Evolutionary conservation across 1,140 invertebrate species (phyloP), one percentile per base, ranked within the genome.

Genomic region (Drosophila pandora): DNA sequence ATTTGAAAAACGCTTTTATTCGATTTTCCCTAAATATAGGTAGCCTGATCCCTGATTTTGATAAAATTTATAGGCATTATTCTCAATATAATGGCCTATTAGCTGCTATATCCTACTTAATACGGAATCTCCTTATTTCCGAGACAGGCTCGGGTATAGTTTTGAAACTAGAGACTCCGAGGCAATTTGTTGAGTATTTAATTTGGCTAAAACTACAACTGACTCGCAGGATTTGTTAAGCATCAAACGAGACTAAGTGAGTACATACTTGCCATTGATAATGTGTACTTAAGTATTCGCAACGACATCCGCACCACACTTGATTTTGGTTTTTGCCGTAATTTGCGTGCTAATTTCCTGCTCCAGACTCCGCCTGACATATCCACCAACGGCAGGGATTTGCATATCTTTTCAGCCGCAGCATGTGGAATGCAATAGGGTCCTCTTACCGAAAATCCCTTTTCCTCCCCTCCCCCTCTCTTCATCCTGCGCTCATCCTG

Each of bases 291-390:
- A 28, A 32, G 8, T 1, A 50, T 17, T 7, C 2, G 12, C 32
- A 41, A 17, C 9, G 25, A 22, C 21, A 55, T 56, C 30, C 28
- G 22, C 23, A 56, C 50, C 21, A 30, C 25, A 32, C 54, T 48
- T 49, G 28, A 48, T 37, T 45, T 67, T 7, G 49, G 30, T 63
- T 68, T 37, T 65, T 54, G 61, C 68, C 68, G 78, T 63, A 81
- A 85, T 75, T 87, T 87, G 78, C 59, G 61, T 88, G 82, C 83
- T 88, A 88, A 87, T 88, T 82, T 87, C 65, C 55, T 71, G 70
- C 47, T 61, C 22, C 78, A 62, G 55, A 72, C 53, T 70, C 71
- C 67, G 34, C 65, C 34, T 82, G 69, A 82, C 70, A 68, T 82
- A 76, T 57, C 52, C 67, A 69, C 30, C 41, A 30, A 39, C 30